A percentile compares a stretch with the other conserved stretches of the same genome.
Evolutionary conservation across 2,888 invertebrate species (phyloP).

Genomic region (Pheosia tremula): DNA sequence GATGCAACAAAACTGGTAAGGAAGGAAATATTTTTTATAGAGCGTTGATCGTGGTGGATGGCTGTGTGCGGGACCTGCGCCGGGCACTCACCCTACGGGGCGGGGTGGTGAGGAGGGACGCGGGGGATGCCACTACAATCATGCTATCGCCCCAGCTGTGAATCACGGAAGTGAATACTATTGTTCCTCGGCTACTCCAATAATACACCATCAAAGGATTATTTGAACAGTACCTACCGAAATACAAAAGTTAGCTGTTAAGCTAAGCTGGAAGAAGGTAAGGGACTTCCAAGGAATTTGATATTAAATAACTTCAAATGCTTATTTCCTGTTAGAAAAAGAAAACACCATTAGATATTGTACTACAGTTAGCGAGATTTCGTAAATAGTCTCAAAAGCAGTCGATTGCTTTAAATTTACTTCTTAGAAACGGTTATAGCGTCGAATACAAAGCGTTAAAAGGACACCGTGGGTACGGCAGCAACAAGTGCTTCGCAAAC

Average conservation of each 20-base stretch:
- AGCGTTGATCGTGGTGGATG: slow-evolving; percentile 43
- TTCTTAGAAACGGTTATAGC: slow-evolving; percentile 27
- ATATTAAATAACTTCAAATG: slow-evolving; percentile 1
- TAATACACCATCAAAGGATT: background rate
- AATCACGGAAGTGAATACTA: slow-evolving; percentile 41
- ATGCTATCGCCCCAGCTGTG: slow-evolving; percentile 38
- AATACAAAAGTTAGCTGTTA: background rate
- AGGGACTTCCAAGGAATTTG: background rate
- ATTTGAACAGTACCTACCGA: background rate
- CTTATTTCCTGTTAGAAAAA: slow-evolving; percentile 5
- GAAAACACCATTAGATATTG: background rate
- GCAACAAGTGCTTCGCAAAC: slow-evolving; percentile 59
- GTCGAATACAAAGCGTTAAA: slow-evolving; percentile 37
- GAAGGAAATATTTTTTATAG: slow-evolving; percentile 51
- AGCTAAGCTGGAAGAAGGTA: slow-evolving; percentile 14
- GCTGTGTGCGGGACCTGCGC: slow-evolving; percentile 44
- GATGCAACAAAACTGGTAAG: slow-evolving; percentile 48
- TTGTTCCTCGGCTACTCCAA: background rate
- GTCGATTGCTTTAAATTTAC: slow-evolving; percentile 12
- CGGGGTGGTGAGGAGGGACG: slow-evolving; percentile 27
- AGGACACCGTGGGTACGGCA: slow-evolving; percentile 36
- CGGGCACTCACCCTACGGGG: slow-evolving; percentile 60
- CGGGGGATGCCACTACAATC: slow-evolving; percentile 33
- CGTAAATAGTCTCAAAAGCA: slow-evolving; percentile 13
- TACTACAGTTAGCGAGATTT: slow-evolving; percentile 6